These are phyloP conservation scores for Dipodomys ordii DNA, from an alignment of 2,113 vertebrate species.

Conservation along the genomic window DNA sequence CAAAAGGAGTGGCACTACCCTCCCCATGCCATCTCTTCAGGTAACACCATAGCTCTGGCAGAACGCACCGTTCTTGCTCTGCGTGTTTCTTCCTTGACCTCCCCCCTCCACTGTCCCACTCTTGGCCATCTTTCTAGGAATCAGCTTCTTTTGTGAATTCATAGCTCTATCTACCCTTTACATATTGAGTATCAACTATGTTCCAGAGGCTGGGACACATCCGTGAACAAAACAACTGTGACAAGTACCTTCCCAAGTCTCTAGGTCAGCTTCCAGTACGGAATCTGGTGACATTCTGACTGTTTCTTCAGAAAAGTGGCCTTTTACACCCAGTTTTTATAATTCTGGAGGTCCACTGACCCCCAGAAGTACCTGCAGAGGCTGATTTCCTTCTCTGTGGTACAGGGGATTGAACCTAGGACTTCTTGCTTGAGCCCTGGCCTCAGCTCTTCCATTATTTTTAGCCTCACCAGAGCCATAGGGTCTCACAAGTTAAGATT, in stretches of 20 bases:
- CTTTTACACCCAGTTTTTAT: neutral
- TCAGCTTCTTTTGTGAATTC: neutral
- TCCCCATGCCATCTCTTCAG: neutral
- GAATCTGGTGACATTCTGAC: neutral
- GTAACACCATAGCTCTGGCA: neutral
- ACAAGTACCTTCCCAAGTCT: neutral
- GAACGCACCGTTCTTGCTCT: neutral
- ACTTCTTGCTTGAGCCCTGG: too few relatives aligned
- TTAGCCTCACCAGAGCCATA: too few relatives aligned
- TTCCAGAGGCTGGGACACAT: neutral
- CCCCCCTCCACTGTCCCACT: neutral
- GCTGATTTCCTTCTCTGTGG: neutral
- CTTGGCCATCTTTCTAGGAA: neutral
- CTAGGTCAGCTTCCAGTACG: neutral
- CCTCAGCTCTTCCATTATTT: too few relatives aligned
- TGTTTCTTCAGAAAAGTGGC: neutral
- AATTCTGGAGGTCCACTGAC: neutral
- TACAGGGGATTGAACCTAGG: too few relatives aligned
- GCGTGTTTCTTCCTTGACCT: neutral
- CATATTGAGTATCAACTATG: neutral
- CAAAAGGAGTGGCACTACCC: too few relatives aligned
- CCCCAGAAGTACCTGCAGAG: neutral
- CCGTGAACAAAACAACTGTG: neutral
- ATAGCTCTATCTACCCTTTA: neutral
- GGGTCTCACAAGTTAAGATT: too few relatives aligned